phyloP scores from a whole-genome alignment of 2,888 invertebrate species.

The Cerastis rubricosa region DNA sequence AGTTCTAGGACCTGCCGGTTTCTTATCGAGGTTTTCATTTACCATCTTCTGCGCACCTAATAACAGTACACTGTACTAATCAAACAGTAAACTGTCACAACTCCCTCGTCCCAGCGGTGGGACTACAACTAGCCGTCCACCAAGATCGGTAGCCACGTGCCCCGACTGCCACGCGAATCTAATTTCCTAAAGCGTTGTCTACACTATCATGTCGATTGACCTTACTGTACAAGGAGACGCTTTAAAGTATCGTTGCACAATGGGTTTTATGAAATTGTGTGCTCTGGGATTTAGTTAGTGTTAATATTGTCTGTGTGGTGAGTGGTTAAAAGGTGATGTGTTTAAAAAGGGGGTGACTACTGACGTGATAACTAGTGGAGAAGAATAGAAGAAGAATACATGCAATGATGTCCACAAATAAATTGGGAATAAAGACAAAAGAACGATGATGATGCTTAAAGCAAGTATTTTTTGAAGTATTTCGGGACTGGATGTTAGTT shows the following conservation, averaged over 20 bases:
- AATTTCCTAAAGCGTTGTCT: constrained; percentile 87
- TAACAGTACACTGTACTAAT: neutral
- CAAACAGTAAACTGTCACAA: constrained; percentile 18
- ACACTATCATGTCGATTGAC: constrained; percentile 70
- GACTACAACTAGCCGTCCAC: constrained; percentile 73
- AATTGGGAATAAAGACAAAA: neutral
- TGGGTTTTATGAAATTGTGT: constrained; percentile 53
- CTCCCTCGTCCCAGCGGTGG: constrained; percentile 14
- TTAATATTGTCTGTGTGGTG: neutral
- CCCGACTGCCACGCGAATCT: constrained; percentile 82
- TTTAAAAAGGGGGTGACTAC: neutral
- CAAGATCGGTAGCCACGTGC: constrained; percentile 79
- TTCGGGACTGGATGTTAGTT: neutral
- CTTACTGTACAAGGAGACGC: constrained; percentile 49
- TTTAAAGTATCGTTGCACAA: constrained; percentile 53
- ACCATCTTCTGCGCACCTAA: no score
- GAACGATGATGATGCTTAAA: neutral
- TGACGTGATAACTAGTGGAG: neutral
- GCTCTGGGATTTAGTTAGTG: constrained; percentile 38
- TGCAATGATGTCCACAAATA: neutral
- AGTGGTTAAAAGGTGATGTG: no score
- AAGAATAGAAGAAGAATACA: neutral
- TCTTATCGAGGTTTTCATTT: neutral
- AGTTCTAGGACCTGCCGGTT: neutral
- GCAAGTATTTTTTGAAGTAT: constrained; percentile 9